Percentiles rank a stretch among this genome's conserved stretches.
Evolutionary conservation across 2,113 vertebrate genomes (phyloP).

Genomic region (Argyrosomus japonicus): DNA sequence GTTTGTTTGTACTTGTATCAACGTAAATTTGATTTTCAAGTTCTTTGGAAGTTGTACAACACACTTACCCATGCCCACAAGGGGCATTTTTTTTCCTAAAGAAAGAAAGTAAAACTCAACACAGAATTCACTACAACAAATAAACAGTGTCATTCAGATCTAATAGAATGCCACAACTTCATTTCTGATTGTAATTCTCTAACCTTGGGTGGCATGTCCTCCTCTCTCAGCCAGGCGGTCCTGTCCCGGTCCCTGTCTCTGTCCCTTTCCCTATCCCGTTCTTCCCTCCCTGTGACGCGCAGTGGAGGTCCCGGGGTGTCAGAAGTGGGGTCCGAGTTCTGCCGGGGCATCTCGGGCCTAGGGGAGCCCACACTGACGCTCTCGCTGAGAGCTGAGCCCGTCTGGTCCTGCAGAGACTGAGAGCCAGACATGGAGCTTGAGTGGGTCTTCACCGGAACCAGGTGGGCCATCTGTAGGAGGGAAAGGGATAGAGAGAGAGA

Average conservation of each 20-base stretch:
- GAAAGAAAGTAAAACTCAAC: not conserved
- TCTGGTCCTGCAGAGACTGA: conserved; percentile 95
- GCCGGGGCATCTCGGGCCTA: conserved; percentile 93
- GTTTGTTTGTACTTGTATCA: not conserved
- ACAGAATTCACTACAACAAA: not conserved
- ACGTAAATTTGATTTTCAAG: not conserved
- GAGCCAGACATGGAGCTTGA: conserved; percentile 91
- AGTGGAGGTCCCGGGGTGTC: conserved; percentile 91
- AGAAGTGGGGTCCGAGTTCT: conserved; percentile 97
- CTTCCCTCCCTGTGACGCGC: conserved; percentile 82
- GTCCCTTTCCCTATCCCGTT: conserved; percentile 91
- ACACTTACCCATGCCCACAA: too few relatives aligned
- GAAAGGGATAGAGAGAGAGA: not conserved
- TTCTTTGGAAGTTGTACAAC: not conserved
- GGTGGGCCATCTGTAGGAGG: conserved; percentile 89
- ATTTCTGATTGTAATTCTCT: not conserved
- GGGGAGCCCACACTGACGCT: conserved; percentile 84
- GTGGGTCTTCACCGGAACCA: conserved; percentile 95
- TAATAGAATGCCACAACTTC: not conserved
- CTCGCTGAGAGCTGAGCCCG: conserved; percentile 90
- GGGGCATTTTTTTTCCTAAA: too few relatives aligned
- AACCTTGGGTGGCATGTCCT: conserved; percentile 77
- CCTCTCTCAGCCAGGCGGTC: conserved; percentile 77
- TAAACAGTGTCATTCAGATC: not conserved
- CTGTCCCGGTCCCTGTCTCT: conserved; percentile 82